These are phyloP conservation scores for Melanotaenia boesemani DNA, from an alignment of 2,797 vertebrate genomes.

Conservation along the genomic window DNA sequence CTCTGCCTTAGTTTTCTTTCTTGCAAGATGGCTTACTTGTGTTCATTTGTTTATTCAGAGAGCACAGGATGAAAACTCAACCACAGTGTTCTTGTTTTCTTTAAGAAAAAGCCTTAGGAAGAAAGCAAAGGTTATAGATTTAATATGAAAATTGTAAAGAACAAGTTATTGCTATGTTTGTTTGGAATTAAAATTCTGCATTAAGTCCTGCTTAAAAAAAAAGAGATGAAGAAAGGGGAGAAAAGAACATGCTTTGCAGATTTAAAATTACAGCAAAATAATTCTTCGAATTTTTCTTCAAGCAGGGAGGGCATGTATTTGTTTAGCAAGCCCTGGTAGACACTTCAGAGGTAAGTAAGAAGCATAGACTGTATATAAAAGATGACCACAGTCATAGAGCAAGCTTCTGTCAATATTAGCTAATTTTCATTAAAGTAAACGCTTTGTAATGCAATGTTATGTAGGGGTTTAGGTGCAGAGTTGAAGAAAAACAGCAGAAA, in stretches of 20 bases:
- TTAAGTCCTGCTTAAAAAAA: not conserved
- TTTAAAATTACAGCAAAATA: not conserved
- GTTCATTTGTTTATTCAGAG: not conserved
- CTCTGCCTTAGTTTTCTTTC: slow-evolving; percentile 15
- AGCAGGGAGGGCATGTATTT: not conserved
- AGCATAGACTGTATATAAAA: slow-evolving; percentile 3
- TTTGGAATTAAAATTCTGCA: not conserved
- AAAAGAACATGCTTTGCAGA: not conserved
- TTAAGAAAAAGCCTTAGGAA: not conserved
- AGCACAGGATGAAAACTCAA: not conserved
- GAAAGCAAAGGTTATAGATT: not conserved
- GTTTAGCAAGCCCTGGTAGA: slow-evolving; percentile 20
- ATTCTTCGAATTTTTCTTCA: not conserved
- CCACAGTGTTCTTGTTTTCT: not conserved
- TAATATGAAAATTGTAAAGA: not conserved
- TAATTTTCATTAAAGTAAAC: not conserved
- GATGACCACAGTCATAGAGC: not conserved
- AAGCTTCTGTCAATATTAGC: no score
- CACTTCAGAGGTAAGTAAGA: slow-evolving; percentile 70
- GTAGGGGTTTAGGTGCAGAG: not conserved
- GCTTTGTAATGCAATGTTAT: not conserved
- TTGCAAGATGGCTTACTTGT: slow-evolving; percentile 1
- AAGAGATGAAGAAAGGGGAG: not conserved
- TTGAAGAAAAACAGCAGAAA: not conserved
- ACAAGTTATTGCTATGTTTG: not conserved